Conservation (phyloP, 1,140 invertebrate genomes). For the Ooceraea biroi region DNA sequence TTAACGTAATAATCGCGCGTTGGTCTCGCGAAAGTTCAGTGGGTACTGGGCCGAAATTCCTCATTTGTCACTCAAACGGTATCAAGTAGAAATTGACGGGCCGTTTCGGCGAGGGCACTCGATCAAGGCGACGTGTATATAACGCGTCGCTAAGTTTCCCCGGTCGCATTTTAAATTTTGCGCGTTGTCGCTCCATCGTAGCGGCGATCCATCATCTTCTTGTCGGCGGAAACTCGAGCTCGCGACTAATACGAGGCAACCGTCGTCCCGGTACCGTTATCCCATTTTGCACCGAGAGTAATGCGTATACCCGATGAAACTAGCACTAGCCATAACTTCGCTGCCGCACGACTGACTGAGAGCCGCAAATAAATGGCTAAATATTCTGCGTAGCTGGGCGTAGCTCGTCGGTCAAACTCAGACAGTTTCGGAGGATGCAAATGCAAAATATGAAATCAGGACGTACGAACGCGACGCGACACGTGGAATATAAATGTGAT, state of each 20-base stretch:
- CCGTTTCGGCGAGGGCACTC: constrained; percentile 33
- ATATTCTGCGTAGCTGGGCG: constrained; percentile 19
- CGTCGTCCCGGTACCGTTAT: constrained; percentile 34
- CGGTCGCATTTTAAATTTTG: constrained; percentile 51
- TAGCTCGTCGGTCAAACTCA: constrained; percentile 47
- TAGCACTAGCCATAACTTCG: constrained; percentile 42
- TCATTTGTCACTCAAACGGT: constrained; percentile 42
- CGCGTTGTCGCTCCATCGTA: constrained; percentile 41
- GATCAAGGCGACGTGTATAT: constrained; percentile 44
- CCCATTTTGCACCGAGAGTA: constrained; percentile 41
- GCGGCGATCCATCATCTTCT: constrained; percentile 56
- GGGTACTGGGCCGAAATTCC: background rate
- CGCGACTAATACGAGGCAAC: constrained; percentile 53
- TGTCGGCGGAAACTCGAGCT: constrained; percentile 43
- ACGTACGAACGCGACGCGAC: constrained; percentile 15
- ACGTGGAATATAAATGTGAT: constrained; percentile 22
- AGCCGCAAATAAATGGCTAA: constrained; percentile 50
- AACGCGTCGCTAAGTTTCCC: constrained; percentile 51
- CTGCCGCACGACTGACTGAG: constrained; percentile 49
- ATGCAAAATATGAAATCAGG: constrained; percentile 35
- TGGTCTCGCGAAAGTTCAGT: background rate
- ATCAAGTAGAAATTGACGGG: constrained; percentile 54
- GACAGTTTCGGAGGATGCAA: constrained; percentile 17
- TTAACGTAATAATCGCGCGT: constrained; percentile 25
- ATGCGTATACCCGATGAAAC: constrained; percentile 50